Percentiles rank a stretch among this genome's conserved stretches.
These are phyloP conservation scores for Clupea harengus DNA, from an alignment of 2,113 vertebrate genomes.

Conservation along the genomic window DNA sequence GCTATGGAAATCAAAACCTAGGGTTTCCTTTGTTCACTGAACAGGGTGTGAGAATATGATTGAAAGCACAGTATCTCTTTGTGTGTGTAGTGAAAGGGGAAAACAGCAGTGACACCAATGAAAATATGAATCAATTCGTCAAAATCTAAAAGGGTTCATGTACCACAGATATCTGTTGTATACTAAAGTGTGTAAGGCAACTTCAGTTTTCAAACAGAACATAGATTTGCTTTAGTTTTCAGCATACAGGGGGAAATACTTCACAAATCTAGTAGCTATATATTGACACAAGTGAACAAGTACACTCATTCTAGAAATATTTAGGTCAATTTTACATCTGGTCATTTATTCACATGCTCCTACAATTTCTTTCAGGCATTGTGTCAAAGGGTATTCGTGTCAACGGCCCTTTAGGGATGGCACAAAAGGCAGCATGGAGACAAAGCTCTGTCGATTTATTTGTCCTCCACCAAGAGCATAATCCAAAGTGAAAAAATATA, in stretches of 20 bases:
- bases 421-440: too few species aligned
- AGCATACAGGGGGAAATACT: neutral
- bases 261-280: neutral
- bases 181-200: too few species aligned
- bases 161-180: neutral
- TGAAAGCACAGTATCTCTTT: neutral
- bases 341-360: neutral
- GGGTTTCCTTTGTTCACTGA: neutral
- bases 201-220: neutral
- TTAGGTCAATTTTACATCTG: neutral
- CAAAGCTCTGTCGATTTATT: too few species aligned
- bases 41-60: neutral
- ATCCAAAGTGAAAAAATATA: too few species aligned
- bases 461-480: too few species aligned
- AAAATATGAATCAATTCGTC: too few species aligned
- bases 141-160: neutral
- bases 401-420: too few species aligned
- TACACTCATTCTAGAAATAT: neutral
- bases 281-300: neutral
- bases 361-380: neutral
- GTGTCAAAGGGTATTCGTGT: too few species aligned
- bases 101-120: neutral
- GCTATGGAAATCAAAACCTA: neutral
- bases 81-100: neutral
- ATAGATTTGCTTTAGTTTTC: neutral